Evolutionary conservation across 2,888 invertebrate genomes (phyloP).

Genomic region (Zootermopsis nevadensis): DNA sequence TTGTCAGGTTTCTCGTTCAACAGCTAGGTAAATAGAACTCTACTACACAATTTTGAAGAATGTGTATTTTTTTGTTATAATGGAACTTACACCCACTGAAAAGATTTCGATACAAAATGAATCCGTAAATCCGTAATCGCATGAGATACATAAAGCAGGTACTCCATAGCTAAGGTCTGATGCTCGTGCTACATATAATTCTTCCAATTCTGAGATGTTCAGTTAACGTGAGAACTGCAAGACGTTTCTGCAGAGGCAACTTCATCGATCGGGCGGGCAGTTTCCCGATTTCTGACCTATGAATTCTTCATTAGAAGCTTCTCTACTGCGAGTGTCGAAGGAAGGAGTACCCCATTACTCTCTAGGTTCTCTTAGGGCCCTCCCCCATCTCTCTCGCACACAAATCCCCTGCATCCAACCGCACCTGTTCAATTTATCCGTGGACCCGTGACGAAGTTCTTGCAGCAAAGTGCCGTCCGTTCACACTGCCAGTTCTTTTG

Average conservation of each 20-base stretch:
- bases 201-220: neutral
- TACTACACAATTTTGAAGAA: too few species aligned
- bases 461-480: neutral
- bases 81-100: too few species aligned
- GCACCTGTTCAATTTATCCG: slow-evolving; percentile 26
- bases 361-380: neutral
- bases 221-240: neutral
- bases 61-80: too few species aligned
- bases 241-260: neutral
- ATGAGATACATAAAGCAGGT: too few species aligned
- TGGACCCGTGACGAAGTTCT: neutral
- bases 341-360: slow-evolving; percentile 32
- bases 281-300: slow-evolving; percentile 37
- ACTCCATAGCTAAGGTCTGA: too few species aligned
- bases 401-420: slow-evolving; percentile 20
- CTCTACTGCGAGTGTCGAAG: slow-evolving; percentile 27
- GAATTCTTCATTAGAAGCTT: slow-evolving; percentile 43
- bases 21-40: too few species aligned
- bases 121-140: too few species aligned
- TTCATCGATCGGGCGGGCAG: slow-evolving; percentile 15
- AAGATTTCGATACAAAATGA: too few species aligned
- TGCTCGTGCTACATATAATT: too few species aligned
- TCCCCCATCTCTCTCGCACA: neutral
- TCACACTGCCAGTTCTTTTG: neutral
- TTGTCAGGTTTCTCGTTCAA: too few species aligned